Conservation (phyloP, 2,888 invertebrate genomes). For the Gymnosoma rotundatum region DNA sequence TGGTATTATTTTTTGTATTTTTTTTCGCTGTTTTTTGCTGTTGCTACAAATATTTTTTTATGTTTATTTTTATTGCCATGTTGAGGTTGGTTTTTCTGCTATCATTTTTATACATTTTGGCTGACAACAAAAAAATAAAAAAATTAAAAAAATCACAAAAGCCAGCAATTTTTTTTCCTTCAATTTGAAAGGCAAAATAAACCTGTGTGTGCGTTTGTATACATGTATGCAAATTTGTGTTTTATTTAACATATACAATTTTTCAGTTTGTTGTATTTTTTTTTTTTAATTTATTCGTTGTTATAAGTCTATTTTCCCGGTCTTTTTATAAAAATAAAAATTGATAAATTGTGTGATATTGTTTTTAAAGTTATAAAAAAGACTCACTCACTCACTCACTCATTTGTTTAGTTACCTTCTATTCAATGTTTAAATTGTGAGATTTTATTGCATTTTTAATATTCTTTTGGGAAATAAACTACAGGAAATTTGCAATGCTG, state of each 20-base stretch:
- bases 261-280: too few relatives aligned
- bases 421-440: too few relatives aligned
- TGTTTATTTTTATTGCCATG: conserved; percentile 60
- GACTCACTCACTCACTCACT: too few relatives aligned
- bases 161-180: not conserved
- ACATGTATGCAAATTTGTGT: conserved; percentile 47
- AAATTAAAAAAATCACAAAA: conserved; percentile 11
- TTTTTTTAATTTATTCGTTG: too few relatives aligned
- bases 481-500: too few relatives aligned
- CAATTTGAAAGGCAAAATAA: conserved; percentile 3
- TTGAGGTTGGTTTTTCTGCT: conserved; percentile 39
- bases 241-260: not conserved
- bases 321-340: too few relatives aligned
- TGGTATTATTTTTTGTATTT: conserved; percentile 1
- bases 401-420: too few relatives aligned
- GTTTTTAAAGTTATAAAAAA: too few relatives aligned
- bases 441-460: too few relatives aligned
- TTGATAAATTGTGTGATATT: too few relatives aligned
- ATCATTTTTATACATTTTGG: conserved; percentile 5
- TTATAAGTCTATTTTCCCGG: too few relatives aligned
- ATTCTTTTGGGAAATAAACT: too few relatives aligned
- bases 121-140: conserved; percentile 21
- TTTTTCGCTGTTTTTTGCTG: not conserved
- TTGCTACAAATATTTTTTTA: conserved; percentile 47
- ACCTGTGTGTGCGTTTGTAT: conserved; percentile 22